These are phyloP conservation scores for Microctenopoma steveboyesi DNA, from an alignment of 2,797 vertebrate species.

Conservation along the genomic window DNA sequence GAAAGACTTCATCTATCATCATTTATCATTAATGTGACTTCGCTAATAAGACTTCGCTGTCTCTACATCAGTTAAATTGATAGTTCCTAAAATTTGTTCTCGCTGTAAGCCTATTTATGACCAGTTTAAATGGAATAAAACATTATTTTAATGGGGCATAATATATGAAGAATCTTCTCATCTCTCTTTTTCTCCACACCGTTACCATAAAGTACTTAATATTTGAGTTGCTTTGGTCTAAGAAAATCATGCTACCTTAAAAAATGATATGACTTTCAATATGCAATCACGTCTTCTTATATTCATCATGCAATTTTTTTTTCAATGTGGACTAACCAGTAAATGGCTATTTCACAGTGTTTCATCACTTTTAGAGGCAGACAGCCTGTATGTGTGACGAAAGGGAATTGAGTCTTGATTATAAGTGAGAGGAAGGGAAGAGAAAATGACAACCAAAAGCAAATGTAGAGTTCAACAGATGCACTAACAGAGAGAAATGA, in stretches of 20 bases:
- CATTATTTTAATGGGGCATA: constrained; percentile 9
- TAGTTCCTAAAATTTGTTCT: not conserved
- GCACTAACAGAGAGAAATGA: constrained; percentile 29
- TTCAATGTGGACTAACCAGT: constrained; percentile 11
- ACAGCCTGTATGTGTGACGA: constrained; percentile 30
- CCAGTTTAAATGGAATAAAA: constrained; percentile 43
- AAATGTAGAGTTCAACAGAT: constrained; percentile 26
- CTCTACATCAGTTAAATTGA: not conserved
- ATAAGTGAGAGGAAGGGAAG: constrained; percentile 10
- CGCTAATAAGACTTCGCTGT: not conserved
- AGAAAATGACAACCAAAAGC: constrained; percentile 25
- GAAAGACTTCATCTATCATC: not conserved
- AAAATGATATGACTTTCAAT: constrained; percentile 35
- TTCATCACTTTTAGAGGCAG: constrained; percentile 56
- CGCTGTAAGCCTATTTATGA: constrained; percentile 16
- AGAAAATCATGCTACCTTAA: constrained; percentile 19
- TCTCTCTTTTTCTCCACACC: not conserved
- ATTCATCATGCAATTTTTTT: constrained; percentile 3
- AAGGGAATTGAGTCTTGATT: constrained; percentile 27
- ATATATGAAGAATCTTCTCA: constrained; percentile 18
- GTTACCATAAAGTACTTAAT: constrained; percentile 22
- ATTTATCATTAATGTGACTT: constrained; percentile 9
- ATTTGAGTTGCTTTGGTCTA: constrained; percentile 11
- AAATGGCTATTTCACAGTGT: constrained; percentile 53
- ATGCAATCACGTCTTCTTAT: constrained; percentile 19